These are phyloP conservation scores for Drosophila orena DNA, from an alignment of 1,140 invertebrate species.

Conservation along the genomic window DNA sequence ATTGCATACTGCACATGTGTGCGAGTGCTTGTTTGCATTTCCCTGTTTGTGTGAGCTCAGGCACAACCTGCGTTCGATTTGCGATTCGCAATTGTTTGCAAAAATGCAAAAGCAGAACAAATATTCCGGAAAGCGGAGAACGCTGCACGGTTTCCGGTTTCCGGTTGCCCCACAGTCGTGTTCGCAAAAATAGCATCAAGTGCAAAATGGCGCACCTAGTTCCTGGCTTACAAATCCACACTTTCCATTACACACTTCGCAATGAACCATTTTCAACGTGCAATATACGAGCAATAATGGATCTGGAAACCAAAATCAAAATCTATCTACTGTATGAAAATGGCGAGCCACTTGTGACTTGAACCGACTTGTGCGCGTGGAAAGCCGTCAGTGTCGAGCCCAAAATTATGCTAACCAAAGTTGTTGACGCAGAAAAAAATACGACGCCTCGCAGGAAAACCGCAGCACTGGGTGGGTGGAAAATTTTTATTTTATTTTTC, in stretches of 20 bases:
- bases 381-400: conserved; percentile 33
- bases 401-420: conserved; percentile 82
- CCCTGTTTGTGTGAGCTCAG: conserved; percentile 30
- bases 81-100: conserved; percentile 62
- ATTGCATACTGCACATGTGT: conserved; percentile 39
- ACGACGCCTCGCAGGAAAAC: conserved; percentile 15
- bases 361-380: background rate
- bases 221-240: no score
- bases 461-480: conserved; percentile 19
- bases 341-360: background rate
- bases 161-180: background rate
- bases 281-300: no score
- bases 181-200: conserved; percentile 30
- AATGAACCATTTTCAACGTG: no score
- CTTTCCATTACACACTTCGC: no score
- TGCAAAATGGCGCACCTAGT: no score
- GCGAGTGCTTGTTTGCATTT: conserved; percentile 36
- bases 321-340: no score
- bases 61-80: conserved; percentile 74
- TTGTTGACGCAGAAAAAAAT: conserved; percentile 49
- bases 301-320: no score
- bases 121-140: conserved; percentile 31
- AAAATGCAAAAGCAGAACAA: conserved; percentile 47
- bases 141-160: conserved; percentile 27
- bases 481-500: background rate